These are phyloP conservation scores for Lasioglossum figueresi DNA, from an alignment of 2,888 invertebrate genomes.

Conservation along the genomic window DNA sequence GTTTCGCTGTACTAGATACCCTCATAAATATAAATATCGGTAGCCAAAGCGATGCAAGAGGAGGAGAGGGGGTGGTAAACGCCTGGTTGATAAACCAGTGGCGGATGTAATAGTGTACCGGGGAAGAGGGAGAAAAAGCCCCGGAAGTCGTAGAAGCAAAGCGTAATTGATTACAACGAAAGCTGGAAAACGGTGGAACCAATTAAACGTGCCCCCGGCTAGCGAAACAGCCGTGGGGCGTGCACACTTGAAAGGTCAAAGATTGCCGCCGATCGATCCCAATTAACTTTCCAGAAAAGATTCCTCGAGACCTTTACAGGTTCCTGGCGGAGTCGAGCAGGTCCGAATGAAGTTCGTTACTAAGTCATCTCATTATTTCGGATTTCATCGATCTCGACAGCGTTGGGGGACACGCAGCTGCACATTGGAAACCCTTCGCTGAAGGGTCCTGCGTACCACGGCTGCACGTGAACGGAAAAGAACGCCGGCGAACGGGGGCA, in stretches of 20 bases:
- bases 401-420: background rate
- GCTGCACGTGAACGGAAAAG: conserved; percentile 18
- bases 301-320: conserved; percentile 38
- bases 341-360: conserved; percentile 35
- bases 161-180: conserved; percentile 49
- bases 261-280: conserved; percentile 49
- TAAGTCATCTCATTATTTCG: conserved; percentile 47
- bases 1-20: background rate
- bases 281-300: conserved; percentile 60
- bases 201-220: conserved; percentile 45
- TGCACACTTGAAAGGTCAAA: conserved; percentile 34
- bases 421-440: background rate
- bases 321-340: background rate
- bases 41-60: background rate
- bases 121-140: background rate
- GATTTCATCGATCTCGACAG: conserved; percentile 24
- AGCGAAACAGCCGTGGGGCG: conserved; percentile 16
- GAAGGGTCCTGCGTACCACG: background rate
- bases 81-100: background rate
- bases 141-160: conserved; percentile 14
- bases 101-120: conserved; percentile 7
- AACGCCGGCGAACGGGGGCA: conserved; percentile 4
- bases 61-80: background rate
- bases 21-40: background rate
- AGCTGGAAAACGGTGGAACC: conserved; percentile 34